Evolutionary conservation across 2,797 vertebrate species (phyloP), one percentile per base, ranked within the genome.

Genomic region (Enteromius viviparus): DNA sequence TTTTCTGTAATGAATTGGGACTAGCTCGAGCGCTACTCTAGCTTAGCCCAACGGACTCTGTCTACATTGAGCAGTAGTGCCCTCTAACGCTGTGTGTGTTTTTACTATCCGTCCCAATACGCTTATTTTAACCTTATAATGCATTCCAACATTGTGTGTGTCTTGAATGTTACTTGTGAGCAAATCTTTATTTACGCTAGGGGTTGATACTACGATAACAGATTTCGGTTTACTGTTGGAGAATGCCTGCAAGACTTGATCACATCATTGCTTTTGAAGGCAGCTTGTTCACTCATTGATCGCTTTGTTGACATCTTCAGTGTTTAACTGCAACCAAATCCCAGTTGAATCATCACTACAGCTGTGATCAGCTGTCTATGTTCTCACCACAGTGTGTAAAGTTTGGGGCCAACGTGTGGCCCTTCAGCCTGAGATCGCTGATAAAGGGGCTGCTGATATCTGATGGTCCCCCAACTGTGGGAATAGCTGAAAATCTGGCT

Each of bases 401-500:
- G 53, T 72, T 62, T 7, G 68, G 53, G 40, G 40, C 40, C 68
- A 58, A 1, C 17, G 19, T 72, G 69, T 47, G 79, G 23, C 66
- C 53, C 49, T 21, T 72, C 26, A 49, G 68, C 62, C 23, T 71
- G 19, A 72, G 55, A 64, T 72, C 53, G 49, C 40, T 47, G 53
- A 60, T 76, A 60, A 53, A 8, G 4, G 58, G 26, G 26, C 26
- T 32, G 12, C 32, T 23, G 83, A 64, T 17, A 15, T 83, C 19
- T 49, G 32, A 72, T 74, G 4, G 19, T 58, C 29, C 49, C 21
- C 2, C 51, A 23, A 55, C 58, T 76, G 86, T 87, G 87, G 65
- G 71, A 11, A 15, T 85, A 87, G 83, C 78, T 85, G 83, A 89
- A 86, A 88, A 85, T 72, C 85, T 91, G 88, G 88, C 82, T 91